A percentile compares a stretch with the other conserved stretches of the same genome.
phyloP scores from a whole-genome alignment of 92 coral and sea anemone species.

The Umimayanthus chanpuru region DNA sequence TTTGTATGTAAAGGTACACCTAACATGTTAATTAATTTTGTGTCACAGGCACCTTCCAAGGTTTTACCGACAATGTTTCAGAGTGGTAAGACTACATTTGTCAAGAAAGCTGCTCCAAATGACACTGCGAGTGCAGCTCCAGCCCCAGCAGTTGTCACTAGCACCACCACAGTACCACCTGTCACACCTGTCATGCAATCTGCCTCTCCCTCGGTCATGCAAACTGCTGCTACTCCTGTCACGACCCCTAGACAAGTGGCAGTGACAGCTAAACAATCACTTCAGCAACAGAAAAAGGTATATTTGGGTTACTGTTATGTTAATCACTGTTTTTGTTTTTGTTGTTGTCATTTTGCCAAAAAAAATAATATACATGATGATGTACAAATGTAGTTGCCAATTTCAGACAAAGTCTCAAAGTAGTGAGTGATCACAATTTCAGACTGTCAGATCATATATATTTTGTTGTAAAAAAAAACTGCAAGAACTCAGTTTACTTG shows the following conservation, averaged over 20 bases:
- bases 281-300: conserved; percentile 61
- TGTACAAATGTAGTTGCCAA: too few relatives aligned
- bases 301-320: neutral
- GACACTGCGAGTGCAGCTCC: conserved; percentile 38
- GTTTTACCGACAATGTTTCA: conserved; percentile 98
- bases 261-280: conserved; percentile 38
- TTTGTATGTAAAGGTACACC: too few relatives aligned
- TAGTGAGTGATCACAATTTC: too few relatives aligned
- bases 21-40: neutral
- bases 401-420: too few relatives aligned
- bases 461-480: too few relatives aligned
- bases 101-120: conserved; percentile 52
- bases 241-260: neutral
- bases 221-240: conserved; percentile 8
- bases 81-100: conserved; percentile 93
- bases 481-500: too few relatives aligned
- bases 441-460: too few relatives aligned
- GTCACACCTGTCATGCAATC: conserved; percentile 1
- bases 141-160: conserved; percentile 14
- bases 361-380: too few relatives aligned
- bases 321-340: neutral
- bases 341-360: too few relatives aligned
- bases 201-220: conserved; percentile 3
- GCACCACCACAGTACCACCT: conserved; percentile 34
- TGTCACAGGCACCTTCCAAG: conserved; percentile 37